A percentile compares a stretch with the other conserved stretches of the same genome.
Evolutionary conservation across 2,888 invertebrate species (phyloP).

Genomic region (Epinotia nisella): DNA sequence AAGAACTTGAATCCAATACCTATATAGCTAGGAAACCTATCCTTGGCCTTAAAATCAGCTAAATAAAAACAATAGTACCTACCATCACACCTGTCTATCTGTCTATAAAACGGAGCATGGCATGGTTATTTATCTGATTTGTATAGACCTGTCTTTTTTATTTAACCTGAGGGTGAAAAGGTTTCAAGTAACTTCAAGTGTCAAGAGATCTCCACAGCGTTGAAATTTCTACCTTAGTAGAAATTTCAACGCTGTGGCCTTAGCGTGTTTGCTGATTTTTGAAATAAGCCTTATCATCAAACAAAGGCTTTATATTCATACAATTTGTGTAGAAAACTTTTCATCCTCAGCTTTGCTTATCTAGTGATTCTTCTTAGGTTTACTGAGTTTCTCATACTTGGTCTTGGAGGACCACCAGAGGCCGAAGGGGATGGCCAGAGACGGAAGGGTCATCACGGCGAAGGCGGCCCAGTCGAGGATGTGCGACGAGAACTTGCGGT

Average conservation of each 20-base stretch:
- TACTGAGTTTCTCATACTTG: constrained; percentile 94
- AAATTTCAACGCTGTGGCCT: too few relatives aligned
- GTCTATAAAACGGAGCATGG: not conserved
- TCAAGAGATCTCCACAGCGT: not conserved
- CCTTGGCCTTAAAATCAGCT: not conserved
- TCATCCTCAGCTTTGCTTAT: constrained; percentile 37
- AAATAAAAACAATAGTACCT: constrained; percentile 5
- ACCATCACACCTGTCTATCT: not conserved
- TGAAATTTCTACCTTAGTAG: not conserved
- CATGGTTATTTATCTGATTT: constrained; percentile 15
- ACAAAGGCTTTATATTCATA: not conserved
- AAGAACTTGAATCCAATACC: constrained; percentile 11
- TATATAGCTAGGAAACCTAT: constrained; percentile 10
- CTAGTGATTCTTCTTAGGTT: constrained; percentile 88
- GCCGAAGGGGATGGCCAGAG: constrained; percentile 96
- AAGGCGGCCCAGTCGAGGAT: constrained; percentile 99
- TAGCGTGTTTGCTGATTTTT: too few relatives aligned
- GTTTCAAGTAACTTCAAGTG: not conserved
- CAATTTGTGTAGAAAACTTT: not conserved
- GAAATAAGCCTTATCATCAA: not conserved
- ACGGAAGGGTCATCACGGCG: constrained; percentile 97
- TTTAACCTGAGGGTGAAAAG: constrained; percentile 2
- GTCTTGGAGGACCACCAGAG: constrained; percentile 98
- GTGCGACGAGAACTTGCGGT: constrained; percentile 98
- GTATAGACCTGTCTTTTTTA: not conserved